Base-by-base conservation (phyloP, 1,140 invertebrate genomes). In the Marisa cornuarietis region DNA sequence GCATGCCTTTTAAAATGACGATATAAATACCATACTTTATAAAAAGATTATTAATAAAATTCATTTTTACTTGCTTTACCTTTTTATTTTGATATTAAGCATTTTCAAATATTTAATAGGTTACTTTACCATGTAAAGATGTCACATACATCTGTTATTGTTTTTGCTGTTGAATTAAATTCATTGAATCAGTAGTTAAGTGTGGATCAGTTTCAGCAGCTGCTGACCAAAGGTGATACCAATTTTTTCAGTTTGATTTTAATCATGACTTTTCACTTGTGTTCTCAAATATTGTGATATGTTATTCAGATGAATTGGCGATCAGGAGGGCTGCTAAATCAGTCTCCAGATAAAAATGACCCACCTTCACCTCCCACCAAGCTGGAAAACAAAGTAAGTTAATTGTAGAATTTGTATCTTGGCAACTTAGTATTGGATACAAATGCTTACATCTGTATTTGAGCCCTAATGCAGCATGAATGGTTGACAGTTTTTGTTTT, bases 221-320 rank as follows among this genome's bases (percentile, higher is more conserved):
- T 68, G 10, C 65, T 31, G 22, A 24, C 22, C 22, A n/a, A 68
- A n/a, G 11, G 11, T 1, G 11, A 16, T 68, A 16, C 11, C 65
- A 8, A 16, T n/a, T 68, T 68, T 68, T 68, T 22, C 65, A 68
- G 22, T n/a, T 11, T 14, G 65, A 68, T 58, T 58, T 11, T 58
- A 58, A 14, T 18, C 54, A 58, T 18, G 1, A 58, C 9, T 11
- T 26, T 68, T n/a, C 9, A 78, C 51, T 54, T 68, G 22, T 20
- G 31, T 68, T 68, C 20, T 1, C n/a, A 71, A n/a, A 51, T 22
- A 49, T 31, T 79, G 20, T 61, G 22, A 54, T 49, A 58, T 42
- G 52, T 62, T 61, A 65, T 84, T 49, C 73, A 88, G 87, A 88
- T 88, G 87, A 85, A 83, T 24, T 85, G 85, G 84, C 78, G 71